Conservation (phyloP, 2,888 invertebrate genomes). For the Cephalotes varians region DNA sequence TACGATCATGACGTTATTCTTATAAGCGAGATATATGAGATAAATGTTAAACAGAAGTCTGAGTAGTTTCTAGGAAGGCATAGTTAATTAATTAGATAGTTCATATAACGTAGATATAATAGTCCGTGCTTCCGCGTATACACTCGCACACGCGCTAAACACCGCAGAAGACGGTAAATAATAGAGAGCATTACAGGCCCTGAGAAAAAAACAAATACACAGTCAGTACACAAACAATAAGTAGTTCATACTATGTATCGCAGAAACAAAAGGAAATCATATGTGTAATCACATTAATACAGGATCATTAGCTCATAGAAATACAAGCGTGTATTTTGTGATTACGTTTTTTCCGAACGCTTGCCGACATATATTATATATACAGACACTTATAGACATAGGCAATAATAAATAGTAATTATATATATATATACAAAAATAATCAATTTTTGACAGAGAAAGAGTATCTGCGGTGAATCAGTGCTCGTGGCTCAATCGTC, state of each 20-base stretch:
- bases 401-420: slow-evolving; percentile 51
- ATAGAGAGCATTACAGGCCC: slow-evolving; percentile 23
- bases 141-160: slow-evolving; percentile 68
- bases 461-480: slow-evolving; percentile 32
- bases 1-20: slow-evolving; percentile 77
- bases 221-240: slow-evolving; percentile 46
- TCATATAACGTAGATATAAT: slow-evolving; percentile 74
- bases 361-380: slow-evolving; percentile 57
- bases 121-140: slow-evolving; percentile 81
- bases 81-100: slow-evolving; percentile 54
- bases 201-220: slow-evolving; percentile 17
- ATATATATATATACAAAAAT: slow-evolving; percentile 61
- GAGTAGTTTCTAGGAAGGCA: slow-evolving; percentile 76
- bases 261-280: slow-evolving; percentile 36
- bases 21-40: slow-evolving; percentile 71
- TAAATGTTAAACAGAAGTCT: slow-evolving; percentile 77
- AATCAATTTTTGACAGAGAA: slow-evolving; percentile 72
- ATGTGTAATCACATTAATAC: slow-evolving; percentile 61
- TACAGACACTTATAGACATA: slow-evolving; percentile 48
- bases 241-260: slow-evolving; percentile 44
- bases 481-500: slow-evolving; percentile 61
- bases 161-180: slow-evolving; percentile 26
- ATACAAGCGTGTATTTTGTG: slow-evolving; percentile 78
- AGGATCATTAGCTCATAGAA: slow-evolving; percentile 69
- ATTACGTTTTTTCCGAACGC: slow-evolving; percentile 75